Base-by-base conservation (phyloP, 2,113 vertebrate species). In the Erpornis zantholeuca region DNA sequence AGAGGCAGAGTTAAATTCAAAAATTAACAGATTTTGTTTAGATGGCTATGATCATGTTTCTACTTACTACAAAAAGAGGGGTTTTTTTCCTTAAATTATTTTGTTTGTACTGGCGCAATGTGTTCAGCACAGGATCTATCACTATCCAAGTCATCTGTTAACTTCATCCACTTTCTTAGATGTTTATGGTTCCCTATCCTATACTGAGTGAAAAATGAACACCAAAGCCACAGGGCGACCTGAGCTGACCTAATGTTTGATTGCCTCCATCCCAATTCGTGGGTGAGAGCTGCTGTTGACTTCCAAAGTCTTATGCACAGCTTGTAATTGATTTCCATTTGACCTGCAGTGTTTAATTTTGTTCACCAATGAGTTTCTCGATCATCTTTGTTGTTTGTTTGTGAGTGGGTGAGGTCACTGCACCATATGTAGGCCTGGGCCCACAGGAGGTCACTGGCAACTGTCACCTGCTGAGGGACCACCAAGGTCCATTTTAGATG, bases 241-340 rank as follows among this genome's bases (percentile, higher is more conserved):
- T 68, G 81, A 84, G n/a, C 40, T 94, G 96, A 96, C 91, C 94
- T 94, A 54, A 53, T 4, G 5, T 83, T 93, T 96, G 82, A 96
- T 89, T 95, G 82, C 81, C 97, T 96, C 83, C 92, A 81, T 91
- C 68, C 65, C 29, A 38, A 7, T 71, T 92, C 10, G 13, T 12
- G 73, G 91, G 47, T 96, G 93, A 96, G 86, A 94, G 57, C 53
- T 92, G 82, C 72, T 89, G 75, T 59, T 95, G 92, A 94, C 71
- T 96, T 91, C 65, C 78, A 92, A 20, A 59, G 70, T 69, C 83
- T 92, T 89, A 92, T 60, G 59, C 78, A 88, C 54, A 78, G 75
- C 66, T 91, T 76, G 71, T 96, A 96, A 97, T 91, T 97, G 86
- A 97, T 97, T 97, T 96, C 82, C 53, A 63, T 97, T 96, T 96